Base-by-base conservation (phyloP, 2,113 vertebrate species). In the Macaca mulatta region DNA sequence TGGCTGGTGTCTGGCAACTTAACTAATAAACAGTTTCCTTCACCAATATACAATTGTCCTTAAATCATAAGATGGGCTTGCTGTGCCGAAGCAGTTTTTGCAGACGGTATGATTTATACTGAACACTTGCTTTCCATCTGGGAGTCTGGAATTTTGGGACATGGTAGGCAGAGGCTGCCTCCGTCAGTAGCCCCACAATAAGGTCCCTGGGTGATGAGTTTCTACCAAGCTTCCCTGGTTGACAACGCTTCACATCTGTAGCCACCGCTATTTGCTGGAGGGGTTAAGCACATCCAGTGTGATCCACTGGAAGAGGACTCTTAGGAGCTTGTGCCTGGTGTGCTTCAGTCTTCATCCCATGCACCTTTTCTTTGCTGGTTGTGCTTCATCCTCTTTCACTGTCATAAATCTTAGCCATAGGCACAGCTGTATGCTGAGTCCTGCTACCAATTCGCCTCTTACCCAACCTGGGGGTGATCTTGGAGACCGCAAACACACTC, bases 261-360 rank as follows among this genome's bases (percentile, higher is more conserved):
- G 30, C 59, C 87, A 77, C 35, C 0, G 10, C 13, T 13, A 0
- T 14, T 22, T 25, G 20, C 81, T 77, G 75, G 22, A 30, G 32
- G 67, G 40, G 11, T 45, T 4, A 16, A 82, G 67, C 3, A 0
- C 2, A 0, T 30, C 35, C 30, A 5, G 2, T 35, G 67, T 30
- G 14, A 22, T 80, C 45, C 35, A 5, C 20, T 10, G 1, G 40
- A 59, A 79, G 52, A 45, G 45, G 18, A 59, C 48, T 90, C 52
- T 45, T 23, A 13, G 85, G 32, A 30, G 43, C 84, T 30, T 35
- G 4, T 20, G 23, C 32, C 40, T 1, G 10, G 20, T 52, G 38
- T 52, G 59, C n/a, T 45, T 32, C 1, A 38, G 55, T 40, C 45
- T 38, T 93, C 35, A 67, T 1, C 69, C 50, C 18, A 13, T 1